Base-by-base conservation (phyloP, 2,797 vertebrate genomes). In the Spinus pinus region DNA sequence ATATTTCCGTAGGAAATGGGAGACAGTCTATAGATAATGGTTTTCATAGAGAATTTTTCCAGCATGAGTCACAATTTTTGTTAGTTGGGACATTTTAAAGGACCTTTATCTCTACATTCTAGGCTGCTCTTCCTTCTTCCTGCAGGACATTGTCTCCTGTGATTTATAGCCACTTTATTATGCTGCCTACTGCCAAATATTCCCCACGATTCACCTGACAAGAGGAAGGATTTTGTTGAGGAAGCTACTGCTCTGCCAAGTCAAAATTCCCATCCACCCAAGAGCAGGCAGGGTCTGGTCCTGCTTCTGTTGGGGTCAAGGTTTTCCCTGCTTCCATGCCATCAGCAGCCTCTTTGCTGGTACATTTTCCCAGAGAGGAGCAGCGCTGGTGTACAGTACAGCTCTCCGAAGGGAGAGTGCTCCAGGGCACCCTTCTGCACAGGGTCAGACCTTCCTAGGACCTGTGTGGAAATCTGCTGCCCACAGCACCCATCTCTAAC, bases 101-200 rank as follows among this genome's bases (percentile, higher is more conserved):
- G 46, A 31, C 67, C 94, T 93, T 95, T 93, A 93, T 95, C 93
- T 92, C 73, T 73, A 9, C 35, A 8, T 90, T 93, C 67, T 85
- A 95, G 53, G 37, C 70, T 82, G 67, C 69, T 94, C 69, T 90
- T 96, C 93, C 88, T 83, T 96, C 95, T 93, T 95, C 87, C 89
- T 95, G 61, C 86, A 88, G 90, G 82, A 91, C 77, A 57, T 94
- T 90, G 87, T 92, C 93, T 91, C 56, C 41, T 12, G 10, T 93
- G 87, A 96, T 96, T 94, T 94, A 91, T 84, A 73, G 42, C 27
- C 42, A 46, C 69, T 91, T 96, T 42, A 49, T 91, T 77, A 79
- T 67, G 39, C 49, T 60, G 28, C 50, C 60, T 83, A 13, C 66
- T 93, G 91, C 91, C 90, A 95, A 73, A 91, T 83, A 74, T 81